These are phyloP conservation scores for Nymphalis io DNA, from an alignment of 1,140 invertebrate genomes.

Conservation along the genomic window DNA sequence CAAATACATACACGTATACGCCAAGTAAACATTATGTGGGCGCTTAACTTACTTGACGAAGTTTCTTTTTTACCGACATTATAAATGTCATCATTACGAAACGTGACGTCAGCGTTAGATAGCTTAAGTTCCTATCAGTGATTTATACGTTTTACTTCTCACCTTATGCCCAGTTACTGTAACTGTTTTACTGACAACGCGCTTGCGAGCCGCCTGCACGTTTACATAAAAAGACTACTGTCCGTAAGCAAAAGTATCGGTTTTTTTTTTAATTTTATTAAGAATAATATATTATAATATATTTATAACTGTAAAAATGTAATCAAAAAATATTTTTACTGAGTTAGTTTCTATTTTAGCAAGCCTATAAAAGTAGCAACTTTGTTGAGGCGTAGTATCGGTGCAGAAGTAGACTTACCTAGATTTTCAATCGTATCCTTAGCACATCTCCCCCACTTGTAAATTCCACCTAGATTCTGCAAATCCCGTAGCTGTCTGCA, in stretches of 20 bases:
- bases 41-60: neutral
- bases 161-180: no score
- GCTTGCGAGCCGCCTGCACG: no score
- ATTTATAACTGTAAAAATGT: neutral
- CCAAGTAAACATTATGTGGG: constrained; percentile 1
- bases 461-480: constrained; percentile 44
- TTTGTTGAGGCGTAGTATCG: constrained; percentile 33
- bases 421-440: constrained; percentile 43
- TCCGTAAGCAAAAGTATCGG: no score
- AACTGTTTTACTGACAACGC: no score
- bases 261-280: no score
- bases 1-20: constrained; percentile 1
- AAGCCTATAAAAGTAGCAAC: constrained; percentile 26
- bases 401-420: constrained; percentile 26
- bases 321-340: neutral
- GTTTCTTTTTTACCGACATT: constrained; percentile 6
- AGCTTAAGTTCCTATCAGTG: no score
- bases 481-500: constrained; percentile 42
- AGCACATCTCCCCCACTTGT: constrained; percentile 42
- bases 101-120: neutral
- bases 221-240: no score
- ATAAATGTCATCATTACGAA: neutral
- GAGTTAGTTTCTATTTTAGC: constrained; percentile 9
- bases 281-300: no score
- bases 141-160: no score